Evolutionary conservation across 1,140 invertebrate species (phyloP).

Genomic region (Anastrepha obliqua): DNA sequence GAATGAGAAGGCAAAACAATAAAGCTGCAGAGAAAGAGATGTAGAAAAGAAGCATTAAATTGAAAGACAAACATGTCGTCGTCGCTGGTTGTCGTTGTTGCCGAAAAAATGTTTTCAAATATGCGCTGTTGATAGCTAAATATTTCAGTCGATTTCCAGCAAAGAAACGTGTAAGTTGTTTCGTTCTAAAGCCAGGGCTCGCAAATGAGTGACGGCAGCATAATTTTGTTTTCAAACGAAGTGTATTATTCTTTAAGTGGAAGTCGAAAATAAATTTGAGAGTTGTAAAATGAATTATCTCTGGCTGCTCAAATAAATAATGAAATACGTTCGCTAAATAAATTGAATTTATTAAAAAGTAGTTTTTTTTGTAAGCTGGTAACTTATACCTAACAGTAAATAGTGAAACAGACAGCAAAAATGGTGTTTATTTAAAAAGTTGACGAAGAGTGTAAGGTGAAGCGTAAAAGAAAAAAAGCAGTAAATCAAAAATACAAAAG

Average conservation of each 20-base stretch:
- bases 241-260: neutral
- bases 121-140: neutral
- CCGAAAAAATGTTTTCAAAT: conserved; percentile 4
- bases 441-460: neutral
- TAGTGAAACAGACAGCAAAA: conserved; percentile 9
- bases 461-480: neutral
- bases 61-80: neutral
- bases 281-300: neutral
- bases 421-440: neutral
- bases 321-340: no score
- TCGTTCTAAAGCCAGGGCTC: neutral
- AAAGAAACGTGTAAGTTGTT: neutral
- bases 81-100: neutral
- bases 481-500: neutral
- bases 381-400: conserved; percentile 13
- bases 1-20: neutral
- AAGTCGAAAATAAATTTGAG: neutral
- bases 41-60: no score
- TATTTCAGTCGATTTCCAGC: conserved; percentile 28
- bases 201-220: neutral
- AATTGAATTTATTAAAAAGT: neutral
- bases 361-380: neutral
- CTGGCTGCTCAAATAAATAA: neutral
- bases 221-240: neutral
- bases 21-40: neutral